phyloP scores from a whole-genome alignment of 2,797 vertebrate genomes.

The Kryptopterus vitreolus region DNA sequence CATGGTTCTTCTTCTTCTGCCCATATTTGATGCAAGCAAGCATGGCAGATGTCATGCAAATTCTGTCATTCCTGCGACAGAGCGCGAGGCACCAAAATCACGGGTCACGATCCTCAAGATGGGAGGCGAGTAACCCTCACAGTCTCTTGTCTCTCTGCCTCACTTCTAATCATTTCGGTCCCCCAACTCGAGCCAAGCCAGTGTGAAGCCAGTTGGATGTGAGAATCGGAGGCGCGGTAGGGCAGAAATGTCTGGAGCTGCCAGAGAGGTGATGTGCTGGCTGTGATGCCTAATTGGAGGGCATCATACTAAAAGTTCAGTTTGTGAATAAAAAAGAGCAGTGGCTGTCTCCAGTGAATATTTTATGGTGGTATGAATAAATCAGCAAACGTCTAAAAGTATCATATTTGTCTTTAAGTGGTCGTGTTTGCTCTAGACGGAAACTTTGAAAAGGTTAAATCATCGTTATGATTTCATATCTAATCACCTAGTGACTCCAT shows the following conservation, averaged over 20 bases:
- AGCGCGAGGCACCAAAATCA: slow-evolving; percentile 22
- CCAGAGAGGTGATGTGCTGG: slow-evolving; percentile 31
- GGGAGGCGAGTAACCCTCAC: slow-evolving; percentile 15
- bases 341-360: slow-evolving; percentile 30
- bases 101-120: slow-evolving; percentile 5
- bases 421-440: not conserved
- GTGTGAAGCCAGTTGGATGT: slow-evolving; percentile 2
- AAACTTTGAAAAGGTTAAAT: not conserved
- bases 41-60: slow-evolving; percentile 49
- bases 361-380: slow-evolving; percentile 43
- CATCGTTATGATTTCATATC: not conserved
- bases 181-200: not conserved
- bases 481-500: not conserved
- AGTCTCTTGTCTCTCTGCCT: slow-evolving; percentile 7
- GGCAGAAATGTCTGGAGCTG: slow-evolving; percentile 34
- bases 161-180: not conserved
- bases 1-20: not conserved
- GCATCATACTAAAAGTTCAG: slow-evolving; percentile 23
- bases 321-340: slow-evolving; percentile 15
- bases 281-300: slow-evolving; percentile 46
- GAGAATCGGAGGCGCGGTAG: not conserved
- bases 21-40: slow-evolving; percentile 37
- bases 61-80: slow-evolving; percentile 34
- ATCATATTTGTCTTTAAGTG: slow-evolving; percentile 10
- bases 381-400: slow-evolving; percentile 35